Conservation (phyloP, 35 echinoderm and acorn worm genomes). For the Heliocidaris erythrogramma region DNA sequence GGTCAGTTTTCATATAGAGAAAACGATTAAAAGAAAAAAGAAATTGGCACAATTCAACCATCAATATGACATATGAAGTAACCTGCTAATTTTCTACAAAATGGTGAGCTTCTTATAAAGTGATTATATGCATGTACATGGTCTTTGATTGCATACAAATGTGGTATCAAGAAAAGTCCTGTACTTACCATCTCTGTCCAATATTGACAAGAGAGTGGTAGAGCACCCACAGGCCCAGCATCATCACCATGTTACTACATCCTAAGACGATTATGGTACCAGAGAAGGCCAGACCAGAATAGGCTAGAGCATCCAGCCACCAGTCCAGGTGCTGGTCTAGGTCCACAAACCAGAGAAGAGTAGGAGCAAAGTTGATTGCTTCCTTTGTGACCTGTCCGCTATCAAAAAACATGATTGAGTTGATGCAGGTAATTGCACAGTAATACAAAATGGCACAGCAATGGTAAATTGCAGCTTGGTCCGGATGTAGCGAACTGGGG, state of each 20-base stretch:
- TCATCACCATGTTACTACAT: conserved; percentile 92
- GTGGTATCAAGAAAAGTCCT: not conserved
- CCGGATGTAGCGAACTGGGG: no score
- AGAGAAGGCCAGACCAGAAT: conserved; percentile 74
- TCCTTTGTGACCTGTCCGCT: conserved; percentile 66
- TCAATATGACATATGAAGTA: not conserved
- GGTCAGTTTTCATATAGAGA: no score
- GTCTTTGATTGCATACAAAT: not conserved
- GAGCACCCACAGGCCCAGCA: conserved; percentile 75
- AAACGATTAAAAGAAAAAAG: no score
- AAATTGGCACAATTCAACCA: no score
- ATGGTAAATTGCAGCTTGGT: not conserved
- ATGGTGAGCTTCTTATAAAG: no score
- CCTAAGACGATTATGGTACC: conserved; percentile 67
- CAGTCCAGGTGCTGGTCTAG: conserved; percentile 65
- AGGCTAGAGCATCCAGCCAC: conserved; percentile 86
- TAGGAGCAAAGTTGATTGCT: conserved; percentile 76
- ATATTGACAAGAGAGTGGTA: conserved; percentile 97
- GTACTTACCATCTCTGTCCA: conserved; percentile 93
- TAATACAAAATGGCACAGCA: not conserved
- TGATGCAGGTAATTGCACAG: not conserved
- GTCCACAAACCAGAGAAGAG: conserved; percentile 82
- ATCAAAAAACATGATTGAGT: not conserved
- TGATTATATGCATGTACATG: not conserved
- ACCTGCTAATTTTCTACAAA: not conserved